Conservation (phyloP, 2,113 vertebrate species). For the Macrotis lagotis region DNA sequence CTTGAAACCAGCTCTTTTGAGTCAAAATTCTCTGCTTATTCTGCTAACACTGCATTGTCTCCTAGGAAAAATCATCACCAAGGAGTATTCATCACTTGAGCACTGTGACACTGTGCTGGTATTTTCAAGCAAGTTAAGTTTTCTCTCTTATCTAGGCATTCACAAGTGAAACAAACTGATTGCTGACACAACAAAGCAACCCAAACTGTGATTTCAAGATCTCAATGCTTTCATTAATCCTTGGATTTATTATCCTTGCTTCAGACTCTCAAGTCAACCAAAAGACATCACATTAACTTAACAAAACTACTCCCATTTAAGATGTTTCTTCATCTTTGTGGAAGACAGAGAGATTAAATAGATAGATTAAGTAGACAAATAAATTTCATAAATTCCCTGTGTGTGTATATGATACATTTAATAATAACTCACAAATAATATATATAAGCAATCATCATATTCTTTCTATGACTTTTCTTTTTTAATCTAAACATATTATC, state of each 20-base stretch:
- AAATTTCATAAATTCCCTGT: no score
- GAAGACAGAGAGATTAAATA: not conserved
- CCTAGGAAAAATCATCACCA: not conserved
- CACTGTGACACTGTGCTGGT: not conserved
- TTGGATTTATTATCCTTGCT: not conserved
- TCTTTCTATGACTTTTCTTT: conserved; percentile 33
- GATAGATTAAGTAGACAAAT: no score
- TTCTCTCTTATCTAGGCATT: not conserved
- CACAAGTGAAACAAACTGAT: not conserved
- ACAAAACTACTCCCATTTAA: not conserved
- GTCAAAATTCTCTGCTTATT: not conserved
- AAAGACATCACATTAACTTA: not conserved
- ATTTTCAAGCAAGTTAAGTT: not conserved
- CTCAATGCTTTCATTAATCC: not conserved
- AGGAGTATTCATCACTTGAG: not conserved
- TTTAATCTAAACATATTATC: not conserved
- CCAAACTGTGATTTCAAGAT: not conserved
- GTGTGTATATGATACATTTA: not conserved
- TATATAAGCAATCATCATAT: not conserved
- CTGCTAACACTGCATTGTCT: not conserved
- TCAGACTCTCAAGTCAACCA: not conserved
- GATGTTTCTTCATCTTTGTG: not conserved
- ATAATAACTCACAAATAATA: not conserved
- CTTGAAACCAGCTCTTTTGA: not conserved
- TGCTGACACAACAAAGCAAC: not conserved